These are phyloP conservation scores for Vannuccia rotundouncinata DNA, from an alignment of 2,888 invertebrate genomes.

Conservation along the genomic window DNA sequence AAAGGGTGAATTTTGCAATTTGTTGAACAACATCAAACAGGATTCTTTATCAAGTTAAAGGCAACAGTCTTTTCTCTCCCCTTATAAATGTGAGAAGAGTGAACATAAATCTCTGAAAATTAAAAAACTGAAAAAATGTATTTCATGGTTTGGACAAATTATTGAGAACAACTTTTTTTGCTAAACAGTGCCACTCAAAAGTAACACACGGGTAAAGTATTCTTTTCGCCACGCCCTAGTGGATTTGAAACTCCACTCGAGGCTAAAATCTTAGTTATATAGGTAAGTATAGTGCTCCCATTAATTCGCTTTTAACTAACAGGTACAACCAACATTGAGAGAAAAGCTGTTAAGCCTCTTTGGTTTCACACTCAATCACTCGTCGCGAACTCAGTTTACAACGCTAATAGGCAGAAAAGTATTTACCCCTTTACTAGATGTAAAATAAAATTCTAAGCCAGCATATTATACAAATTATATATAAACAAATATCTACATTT, in stretches of 20 bases:
- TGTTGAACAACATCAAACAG: background rate
- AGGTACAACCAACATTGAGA: background rate
- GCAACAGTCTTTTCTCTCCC: background rate
- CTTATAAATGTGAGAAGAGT: background rate
- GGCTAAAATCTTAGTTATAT: background rate
- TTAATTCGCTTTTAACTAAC: background rate
- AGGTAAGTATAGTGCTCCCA: background rate
- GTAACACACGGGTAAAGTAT: background rate
- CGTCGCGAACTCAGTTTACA: too few species aligned
- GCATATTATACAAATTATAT: too few species aligned
- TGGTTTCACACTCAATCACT: too few species aligned
- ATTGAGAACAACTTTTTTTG: background rate
- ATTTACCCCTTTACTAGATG: too few species aligned
- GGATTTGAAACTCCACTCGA: slow-evolving; percentile 17
- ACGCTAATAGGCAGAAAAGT: too few species aligned
- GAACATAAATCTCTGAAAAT: background rate
- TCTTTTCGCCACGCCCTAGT: background rate
- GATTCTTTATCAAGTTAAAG: background rate
- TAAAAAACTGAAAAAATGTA: background rate
- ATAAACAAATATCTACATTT: too few species aligned
- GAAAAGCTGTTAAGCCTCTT: background rate
- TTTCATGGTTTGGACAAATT: background rate
- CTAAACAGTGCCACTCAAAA: background rate
- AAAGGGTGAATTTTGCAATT: background rate
- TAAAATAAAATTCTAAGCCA: too few species aligned